Evolutionary conservation across 2,113 vertebrate genomes (phyloP), one percentile per base, ranked within the genome.

Genomic region (Pygoscelis adeliae): DNA sequence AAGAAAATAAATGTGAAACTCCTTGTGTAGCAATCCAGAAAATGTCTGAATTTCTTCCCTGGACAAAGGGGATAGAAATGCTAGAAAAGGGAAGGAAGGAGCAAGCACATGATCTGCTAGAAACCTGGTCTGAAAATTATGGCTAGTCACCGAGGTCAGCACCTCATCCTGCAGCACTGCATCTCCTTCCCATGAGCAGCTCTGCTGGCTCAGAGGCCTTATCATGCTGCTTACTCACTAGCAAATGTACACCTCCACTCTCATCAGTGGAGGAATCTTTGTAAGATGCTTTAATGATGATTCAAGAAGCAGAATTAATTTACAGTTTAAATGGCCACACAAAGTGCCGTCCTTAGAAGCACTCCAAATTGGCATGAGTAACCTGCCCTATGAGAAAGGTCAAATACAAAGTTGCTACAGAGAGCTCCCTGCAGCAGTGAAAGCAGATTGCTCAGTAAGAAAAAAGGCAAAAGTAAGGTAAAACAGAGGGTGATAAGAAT

Each of bases 291-390:
- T 58, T 46, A 74, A 49, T 1, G 6, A 91, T 82, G 63, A 67
- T 42, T 92, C 88, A 95, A 44, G 56, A 59, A 76, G 32, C 15
- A 67, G 87, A 94, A 95, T 90, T 90, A 79, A 89, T 83, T 94
- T 79, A 42, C 70, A 76, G 23, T n/a, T 96, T 82, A 81, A 83
- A 52, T 19, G 65, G 38, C 23, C 67, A 72, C 47, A 79, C 13
- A 59, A 59, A 76, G 30, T 12, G 21, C 40, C 7, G 3, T 69
- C 52, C 55, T 84, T 44, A 78, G 77, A 77, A 89, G 15, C 23
- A 47, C 29, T 78, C 38, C n/a, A 83, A 69, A 83, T 15, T 69
- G 74, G n/a, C 36, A 65, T 61, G 79, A 53, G 20, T 47, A 88
- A 72, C 44, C 44, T 36, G 26, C 16, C 7, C 44, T 38, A 11